These are phyloP conservation scores for Drosophila borealis DNA, from an alignment of 2,888 invertebrate genomes.

Conservation along the genomic window DNA sequence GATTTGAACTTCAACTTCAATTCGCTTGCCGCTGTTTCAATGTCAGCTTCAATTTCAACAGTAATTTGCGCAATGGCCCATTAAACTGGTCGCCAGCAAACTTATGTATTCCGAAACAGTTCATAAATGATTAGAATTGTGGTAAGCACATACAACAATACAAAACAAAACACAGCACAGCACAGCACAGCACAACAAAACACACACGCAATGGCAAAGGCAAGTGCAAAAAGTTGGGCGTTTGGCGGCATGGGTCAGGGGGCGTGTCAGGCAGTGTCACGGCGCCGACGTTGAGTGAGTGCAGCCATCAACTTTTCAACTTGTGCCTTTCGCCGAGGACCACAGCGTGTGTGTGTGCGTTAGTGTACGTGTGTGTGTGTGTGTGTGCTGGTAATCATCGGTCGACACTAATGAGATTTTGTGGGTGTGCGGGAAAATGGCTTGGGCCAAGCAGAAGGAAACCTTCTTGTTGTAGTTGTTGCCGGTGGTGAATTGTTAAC, in stretches of 20 bases:
- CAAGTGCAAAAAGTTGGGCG: slow-evolving; percentile 34
- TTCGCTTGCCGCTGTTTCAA: neutral
- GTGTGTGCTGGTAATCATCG: slow-evolving; percentile 52
- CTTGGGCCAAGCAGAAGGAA: slow-evolving; percentile 30
- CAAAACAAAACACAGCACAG: slow-evolving; percentile 4
- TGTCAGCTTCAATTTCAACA: slow-evolving; percentile 17
- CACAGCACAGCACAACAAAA: neutral
- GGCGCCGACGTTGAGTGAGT: slow-evolving; percentile 59
- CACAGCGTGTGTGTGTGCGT: slow-evolving; percentile 11
- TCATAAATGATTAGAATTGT: slow-evolving; percentile 45
- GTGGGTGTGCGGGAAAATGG: slow-evolving; percentile 34
- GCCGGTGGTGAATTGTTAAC: slow-evolving; percentile 56
- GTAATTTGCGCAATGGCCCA: slow-evolving; percentile 32
- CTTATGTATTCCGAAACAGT: slow-evolving; percentile 27
- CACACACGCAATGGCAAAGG: slow-evolving; percentile 27
- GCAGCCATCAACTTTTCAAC: slow-evolving; percentile 66
- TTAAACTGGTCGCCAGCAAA: slow-evolving; percentile 14
- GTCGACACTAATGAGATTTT: slow-evolving; percentile 64
- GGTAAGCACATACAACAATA: slow-evolving; percentile 14
- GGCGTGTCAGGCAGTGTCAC: slow-evolving; percentile 65
- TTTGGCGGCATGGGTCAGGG: neutral
- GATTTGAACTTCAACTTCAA: slow-evolving; percentile 7
- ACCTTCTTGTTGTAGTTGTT: slow-evolving; percentile 8
- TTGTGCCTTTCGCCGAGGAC: slow-evolving; percentile 45
- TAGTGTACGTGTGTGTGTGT: slow-evolving; percentile 11